A percentile compares a stretch with the other conserved stretches of the same genome.
phyloP scores from a whole-genome alignment of 2,113 vertebrate genomes.

The Sorex fumeus region DNA sequence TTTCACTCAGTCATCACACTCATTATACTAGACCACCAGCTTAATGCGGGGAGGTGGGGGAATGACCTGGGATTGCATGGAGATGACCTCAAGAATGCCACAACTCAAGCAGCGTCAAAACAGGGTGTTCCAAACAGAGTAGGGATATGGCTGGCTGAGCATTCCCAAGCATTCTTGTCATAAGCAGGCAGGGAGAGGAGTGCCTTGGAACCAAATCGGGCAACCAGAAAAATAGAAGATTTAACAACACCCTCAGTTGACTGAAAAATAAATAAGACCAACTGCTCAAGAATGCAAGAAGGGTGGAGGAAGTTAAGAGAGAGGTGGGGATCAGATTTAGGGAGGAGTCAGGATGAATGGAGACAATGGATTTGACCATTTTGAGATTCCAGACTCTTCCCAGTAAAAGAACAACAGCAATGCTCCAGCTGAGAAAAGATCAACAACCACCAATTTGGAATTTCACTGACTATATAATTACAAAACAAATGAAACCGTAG shows the following conservation, averaged over 20 bases:
- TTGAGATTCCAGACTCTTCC: constrained; percentile 47
- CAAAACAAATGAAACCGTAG: constrained; percentile 14
- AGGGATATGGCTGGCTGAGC: constrained; percentile 79
- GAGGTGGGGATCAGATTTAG: constrained; percentile 22
- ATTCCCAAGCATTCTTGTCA: constrained; percentile 77
- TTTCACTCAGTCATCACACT: background rate
- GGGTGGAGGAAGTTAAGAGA: constrained; percentile 73
- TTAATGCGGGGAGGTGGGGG: background rate
- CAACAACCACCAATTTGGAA: background rate
- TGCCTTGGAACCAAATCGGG: constrained; percentile 64
- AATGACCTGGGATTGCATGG: background rate
- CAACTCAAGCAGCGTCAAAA: constrained; percentile 33
- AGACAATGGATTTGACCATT: constrained; percentile 59
- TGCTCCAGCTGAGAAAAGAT: constrained; percentile 17
- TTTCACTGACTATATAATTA: background rate
- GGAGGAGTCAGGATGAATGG: constrained; percentile 46
- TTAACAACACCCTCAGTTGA: constrained; percentile 79
- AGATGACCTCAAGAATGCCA: background rate
- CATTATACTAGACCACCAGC: background rate
- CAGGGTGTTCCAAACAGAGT: constrained; percentile 65
- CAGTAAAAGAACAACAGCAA: constrained; percentile 46
- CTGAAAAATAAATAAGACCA: constrained; percentile 81
- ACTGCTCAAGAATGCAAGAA: constrained; percentile 70
- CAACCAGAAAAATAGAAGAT: constrained; percentile 78
- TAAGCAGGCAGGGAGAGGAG: constrained; percentile 79